These are phyloP conservation scores for Vanessa tameamea DNA, from an alignment of 1,140 invertebrate genomes.

Conservation along the genomic window DNA sequence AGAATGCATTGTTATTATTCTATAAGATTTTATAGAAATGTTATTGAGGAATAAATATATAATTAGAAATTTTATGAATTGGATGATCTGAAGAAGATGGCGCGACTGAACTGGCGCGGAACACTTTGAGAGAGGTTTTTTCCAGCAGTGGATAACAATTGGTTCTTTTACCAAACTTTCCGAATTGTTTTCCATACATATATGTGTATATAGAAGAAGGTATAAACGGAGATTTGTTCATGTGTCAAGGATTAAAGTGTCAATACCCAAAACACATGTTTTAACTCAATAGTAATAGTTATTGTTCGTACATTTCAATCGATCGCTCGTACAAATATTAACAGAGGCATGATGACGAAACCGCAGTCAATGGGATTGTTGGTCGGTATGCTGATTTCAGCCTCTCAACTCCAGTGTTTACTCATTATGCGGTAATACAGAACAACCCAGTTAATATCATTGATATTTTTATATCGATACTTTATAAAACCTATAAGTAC, in stretches of 20 bases:
- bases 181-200: no score
- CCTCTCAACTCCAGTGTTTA: slow-evolving; percentile 40
- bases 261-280: neutral
- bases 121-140: no score
- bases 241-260: neutral
- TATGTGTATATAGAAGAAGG: no score
- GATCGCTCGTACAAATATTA: slow-evolving; percentile 58
- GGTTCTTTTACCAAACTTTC: no score
- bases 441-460: slow-evolving; percentile 24
- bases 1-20: no score
- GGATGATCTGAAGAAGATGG: no score
- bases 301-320: slow-evolving; percentile 37
- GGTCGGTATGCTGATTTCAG: slow-evolving; percentile 49
- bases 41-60: no score
- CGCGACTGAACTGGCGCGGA: no score
- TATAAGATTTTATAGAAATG: no score
- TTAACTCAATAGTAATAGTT: neutral
- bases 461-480: neutral
- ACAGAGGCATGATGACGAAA: slow-evolving; percentile 65
- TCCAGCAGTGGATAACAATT: no score
- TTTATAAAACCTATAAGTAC: neutral
- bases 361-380: slow-evolving; percentile 61
- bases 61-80: no score
- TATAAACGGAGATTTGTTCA: no score
- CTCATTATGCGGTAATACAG: slow-evolving; percentile 25